phyloP scores from a whole-genome alignment of 92 coral and sea anemone genomes.

The Nematostella vectensis region DNA sequence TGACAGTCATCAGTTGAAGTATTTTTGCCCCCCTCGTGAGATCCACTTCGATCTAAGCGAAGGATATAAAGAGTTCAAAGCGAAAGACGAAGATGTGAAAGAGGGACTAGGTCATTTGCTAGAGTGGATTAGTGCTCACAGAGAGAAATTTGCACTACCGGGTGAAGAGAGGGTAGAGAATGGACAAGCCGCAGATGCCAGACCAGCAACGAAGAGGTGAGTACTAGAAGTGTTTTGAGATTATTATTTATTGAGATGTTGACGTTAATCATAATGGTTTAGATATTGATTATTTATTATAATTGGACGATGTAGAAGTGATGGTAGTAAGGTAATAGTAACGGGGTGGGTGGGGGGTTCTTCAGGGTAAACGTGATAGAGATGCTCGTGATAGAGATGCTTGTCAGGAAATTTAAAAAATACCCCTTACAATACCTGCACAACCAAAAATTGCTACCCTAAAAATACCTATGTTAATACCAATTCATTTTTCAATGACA shows the following conservation, averaged over 20 bases:
- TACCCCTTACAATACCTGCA: too few relatives aligned
- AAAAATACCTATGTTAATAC: too few relatives aligned
- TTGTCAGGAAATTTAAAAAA: too few relatives aligned
- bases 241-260: not conserved
- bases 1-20: slow-evolving; percentile 65
- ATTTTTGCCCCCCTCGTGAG: slow-evolving; percentile 60
- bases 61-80: slow-evolving; percentile 75
- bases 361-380: too few relatives aligned
- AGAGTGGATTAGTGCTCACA: slow-evolving; percentile 68
- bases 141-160: slow-evolving; percentile 62
- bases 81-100: slow-evolving; percentile 72
- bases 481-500: too few relatives aligned
- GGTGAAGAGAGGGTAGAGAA: slow-evolving; percentile 31
- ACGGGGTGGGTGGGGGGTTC: too few relatives aligned
- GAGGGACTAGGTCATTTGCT: slow-evolving; percentile 75
- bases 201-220: slow-evolving; percentile 15
- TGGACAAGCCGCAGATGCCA: slow-evolving; percentile 29
- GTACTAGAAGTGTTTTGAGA: not conserved
- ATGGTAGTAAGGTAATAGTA: too few relatives aligned
- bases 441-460: too few relatives aligned
- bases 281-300: not conserved
- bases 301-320: too few relatives aligned
- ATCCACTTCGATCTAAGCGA: slow-evolving; percentile 79
- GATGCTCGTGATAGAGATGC: too few relatives aligned
- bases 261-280: not conserved